Conservation (phyloP, 1,140 invertebrate genomes). For the Neocloeon triangulifer region DNA sequence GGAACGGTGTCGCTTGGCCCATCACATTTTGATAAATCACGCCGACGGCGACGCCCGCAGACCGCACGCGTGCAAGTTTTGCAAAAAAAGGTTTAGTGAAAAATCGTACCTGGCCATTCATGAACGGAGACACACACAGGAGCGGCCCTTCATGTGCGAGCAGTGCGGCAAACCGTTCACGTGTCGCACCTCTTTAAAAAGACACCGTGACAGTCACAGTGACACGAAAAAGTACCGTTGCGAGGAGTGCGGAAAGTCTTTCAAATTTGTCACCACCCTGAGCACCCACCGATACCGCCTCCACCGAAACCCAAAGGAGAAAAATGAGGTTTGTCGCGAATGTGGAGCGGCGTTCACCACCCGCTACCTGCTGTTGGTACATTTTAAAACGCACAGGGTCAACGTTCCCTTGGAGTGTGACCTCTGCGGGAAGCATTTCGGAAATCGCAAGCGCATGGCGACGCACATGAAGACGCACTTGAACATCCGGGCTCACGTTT, state of each 20-base stretch:
- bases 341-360: constrained; percentile 74
- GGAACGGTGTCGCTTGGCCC: too few relatives aligned
- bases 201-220: too few relatives aligned
- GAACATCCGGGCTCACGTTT: constrained; percentile 72
- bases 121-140: constrained; percentile 68
- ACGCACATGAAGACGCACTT: constrained; percentile 59
- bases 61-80: constrained; percentile 33
- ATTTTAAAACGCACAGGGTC: constrained; percentile 74
- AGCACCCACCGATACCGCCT: constrained; percentile 38
- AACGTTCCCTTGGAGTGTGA: constrained; percentile 60
- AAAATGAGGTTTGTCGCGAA: constrained; percentile 30
- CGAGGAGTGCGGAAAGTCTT: constrained; percentile 29
- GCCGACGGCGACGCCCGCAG: too few relatives aligned
- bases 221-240: constrained; percentile 23
- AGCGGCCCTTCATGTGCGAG: constrained; percentile 44
- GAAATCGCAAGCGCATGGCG: constrained; percentile 48
- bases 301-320: constrained; percentile 42
- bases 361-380: constrained; percentile 79
- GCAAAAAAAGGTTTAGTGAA: constrained; percentile 44
- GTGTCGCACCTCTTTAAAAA: too few relatives aligned
- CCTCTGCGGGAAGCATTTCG: constrained; percentile 58
- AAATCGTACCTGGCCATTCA: constrained; percentile 62
- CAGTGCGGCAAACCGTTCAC: constrained; percentile 43
- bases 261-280: constrained; percentile 28
- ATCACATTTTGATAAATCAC: too few relatives aligned